A percentile compares a stretch with the other conserved stretches of the same genome.
Evolutionary conservation across 2,888 invertebrate species (phyloP).

Genomic region (Eilema caniola): DNA sequence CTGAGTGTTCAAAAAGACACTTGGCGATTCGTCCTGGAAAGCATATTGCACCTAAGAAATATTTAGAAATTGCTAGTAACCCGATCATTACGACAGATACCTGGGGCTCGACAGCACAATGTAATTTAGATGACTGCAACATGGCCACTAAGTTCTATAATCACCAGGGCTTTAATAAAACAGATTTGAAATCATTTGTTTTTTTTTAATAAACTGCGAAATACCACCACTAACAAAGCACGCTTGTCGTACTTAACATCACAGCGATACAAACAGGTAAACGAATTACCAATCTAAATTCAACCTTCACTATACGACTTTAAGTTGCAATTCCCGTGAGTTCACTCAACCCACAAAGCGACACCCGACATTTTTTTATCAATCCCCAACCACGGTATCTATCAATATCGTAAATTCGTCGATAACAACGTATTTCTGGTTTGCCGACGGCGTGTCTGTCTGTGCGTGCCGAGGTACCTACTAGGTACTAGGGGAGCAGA

Average conservation of each 20-base stretch:
- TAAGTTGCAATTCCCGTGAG: slow-evolving; percentile 21
- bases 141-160: background rate
- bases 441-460: slow-evolving; percentile 62
- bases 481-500: slow-evolving; percentile 67
- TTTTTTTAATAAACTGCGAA: background rate
- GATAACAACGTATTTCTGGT: slow-evolving; percentile 70
- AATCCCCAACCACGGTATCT: slow-evolving; percentile 57
- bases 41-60: background rate
- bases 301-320: background rate
- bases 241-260: slow-evolving; percentile 1
- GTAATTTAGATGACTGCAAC: background rate
- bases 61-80: too few species aligned
- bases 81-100: background rate
- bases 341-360: slow-evolving; percentile 19
- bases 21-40: too few species aligned
- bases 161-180: too few species aligned
- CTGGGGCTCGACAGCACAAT: background rate
- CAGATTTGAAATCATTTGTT: background rate
- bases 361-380: slow-evolving; percentile 51
- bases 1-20: too few species aligned
- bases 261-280: slow-evolving; percentile 9
- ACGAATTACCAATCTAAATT: slow-evolving; percentile 8
- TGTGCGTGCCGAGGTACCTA: slow-evolving; percentile 58
- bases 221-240: slow-evolving; percentile 9
- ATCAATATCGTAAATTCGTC: slow-evolving; percentile 72